Evolutionary conservation across 2,113 vertebrate genomes (phyloP), one percentile per base, ranked within the genome.

Genomic region (Notarius lentiginosus): DNA sequence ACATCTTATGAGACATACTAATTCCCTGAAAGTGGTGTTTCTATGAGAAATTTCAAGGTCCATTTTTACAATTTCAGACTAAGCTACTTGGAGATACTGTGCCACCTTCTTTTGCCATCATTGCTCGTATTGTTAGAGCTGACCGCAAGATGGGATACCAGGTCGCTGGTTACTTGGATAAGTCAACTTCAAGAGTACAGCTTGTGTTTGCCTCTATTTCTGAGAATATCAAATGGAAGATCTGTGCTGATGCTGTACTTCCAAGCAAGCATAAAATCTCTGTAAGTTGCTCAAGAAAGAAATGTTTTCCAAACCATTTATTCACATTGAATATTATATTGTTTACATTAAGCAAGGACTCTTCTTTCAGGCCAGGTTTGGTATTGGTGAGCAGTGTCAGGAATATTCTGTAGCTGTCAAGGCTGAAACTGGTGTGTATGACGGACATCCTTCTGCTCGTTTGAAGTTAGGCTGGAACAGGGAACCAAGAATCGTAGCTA

Each of bases 221-320:
- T 76, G 87, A 92, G 18, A 91, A 92, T 24, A 91, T 93, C 93
- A 95, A 94, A 79, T 97, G 95, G 95, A 95, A 93, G 86, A 4
- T 96, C 41, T 96, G 95, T 90, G 94, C 93, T 86, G 95, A 96
- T 90, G 95, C 94, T 73, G 87, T 91, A 53, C 14, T 95, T 66
- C 88, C 94, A 85, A 96, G 93, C 89, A 1, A 88, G 83, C 93
- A 97, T 90, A 96, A 96, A 91, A 80, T 93, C 61, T 90, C 17
- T 94, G 97, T 97, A 94, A 94, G 93, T 82, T 14, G 4, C 10
- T 47, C 1, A 27, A 65, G 70, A 72, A 20, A 12, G 14, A 66
- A 34, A 15, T 61, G 27, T 55, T 56, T 30, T 53, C 2, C 51
- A 53, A 27, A 30, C 24, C 4, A 4, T 60, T 2, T 63, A 58